phyloP scores from a whole-genome alignment of 2,113 vertebrate species.

The Oryzias woworae region DNA sequence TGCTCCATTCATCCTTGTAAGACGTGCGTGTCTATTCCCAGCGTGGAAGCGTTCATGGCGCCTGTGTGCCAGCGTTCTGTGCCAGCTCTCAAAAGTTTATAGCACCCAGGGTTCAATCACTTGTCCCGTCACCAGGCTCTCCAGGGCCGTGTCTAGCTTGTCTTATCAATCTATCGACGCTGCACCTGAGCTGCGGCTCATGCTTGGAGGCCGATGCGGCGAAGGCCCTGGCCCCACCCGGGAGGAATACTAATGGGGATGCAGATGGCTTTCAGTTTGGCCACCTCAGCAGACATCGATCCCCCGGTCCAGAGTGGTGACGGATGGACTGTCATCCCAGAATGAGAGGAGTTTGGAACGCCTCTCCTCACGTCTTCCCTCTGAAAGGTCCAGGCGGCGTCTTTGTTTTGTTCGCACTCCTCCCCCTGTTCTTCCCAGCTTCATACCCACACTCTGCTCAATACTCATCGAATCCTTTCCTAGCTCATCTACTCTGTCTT shows the following conservation, averaged over 20 bases:
- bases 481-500: constrained; percentile 1
- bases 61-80: constrained; percentile 10
- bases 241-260: constrained; percentile 78
- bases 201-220: constrained; percentile 47
- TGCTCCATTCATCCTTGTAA: constrained; percentile 66
- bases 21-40: constrained; percentile 52
- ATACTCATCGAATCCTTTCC: neutral
- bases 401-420: constrained; percentile 9
- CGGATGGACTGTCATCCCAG: constrained; percentile 75
- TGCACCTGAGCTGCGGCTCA: constrained; percentile 55
- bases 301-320: constrained; percentile 65
- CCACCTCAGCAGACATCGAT: constrained; percentile 81
- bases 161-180: constrained; percentile 80
- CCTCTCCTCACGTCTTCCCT: constrained; percentile 48
- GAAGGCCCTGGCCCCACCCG: constrained; percentile 37
- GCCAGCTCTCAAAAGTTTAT: constrained; percentile 37
- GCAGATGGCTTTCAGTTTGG: constrained; percentile 75
- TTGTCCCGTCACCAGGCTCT: constrained; percentile 40
- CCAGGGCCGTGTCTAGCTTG: constrained; percentile 62
- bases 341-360: constrained; percentile 63
- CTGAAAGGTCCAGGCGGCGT: constrained; percentile 21
- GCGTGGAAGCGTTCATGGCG: constrained; percentile 19
- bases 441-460: constrained; percentile 3
- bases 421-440: constrained; percentile 9
- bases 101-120: constrained; percentile 54